These are phyloP conservation scores for Toxotes jaculatrix DNA, from an alignment of 2,113 vertebrate species.

Conservation along the genomic window DNA sequence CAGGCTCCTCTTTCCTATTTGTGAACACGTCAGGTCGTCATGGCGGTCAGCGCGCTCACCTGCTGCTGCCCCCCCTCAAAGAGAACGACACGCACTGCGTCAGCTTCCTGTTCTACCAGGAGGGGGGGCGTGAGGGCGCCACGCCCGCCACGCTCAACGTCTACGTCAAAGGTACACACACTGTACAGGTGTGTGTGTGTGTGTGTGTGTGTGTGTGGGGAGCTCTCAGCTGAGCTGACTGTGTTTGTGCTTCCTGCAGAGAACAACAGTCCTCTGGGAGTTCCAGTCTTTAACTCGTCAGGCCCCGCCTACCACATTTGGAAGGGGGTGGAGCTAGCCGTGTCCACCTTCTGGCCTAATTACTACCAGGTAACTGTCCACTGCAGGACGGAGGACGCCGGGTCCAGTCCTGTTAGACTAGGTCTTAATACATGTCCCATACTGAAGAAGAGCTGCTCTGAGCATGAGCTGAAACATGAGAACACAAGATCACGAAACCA, in stretches of 20 bases:
- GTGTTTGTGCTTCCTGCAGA: conserved; percentile 74
- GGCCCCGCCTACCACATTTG: conserved; percentile 87
- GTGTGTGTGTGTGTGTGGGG: not conserved
- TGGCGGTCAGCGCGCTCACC: conserved; percentile 88
- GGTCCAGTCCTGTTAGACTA: too few species aligned
- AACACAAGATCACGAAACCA: not conserved
- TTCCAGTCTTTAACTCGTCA: conserved; percentile 92
- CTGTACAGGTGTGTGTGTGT: too few species aligned
- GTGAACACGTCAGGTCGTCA: conserved; percentile 91
- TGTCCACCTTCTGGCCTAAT: conserved; percentile 98
- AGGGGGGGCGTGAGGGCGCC: conserved; percentile 88
- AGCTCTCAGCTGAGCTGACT: conserved; percentile 1
- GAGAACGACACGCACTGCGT: conserved; percentile 98
- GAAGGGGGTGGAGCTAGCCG: conserved; percentile 93
- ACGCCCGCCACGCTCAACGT: conserved; percentile 89
- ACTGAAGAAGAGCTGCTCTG: not conserved
- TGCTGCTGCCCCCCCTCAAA: conserved; percentile 91
- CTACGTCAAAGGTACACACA: conserved; percentile 85
- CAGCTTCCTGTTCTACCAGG: conserved; percentile 92
- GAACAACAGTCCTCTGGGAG: conserved; percentile 91
- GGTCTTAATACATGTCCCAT: too few species aligned
- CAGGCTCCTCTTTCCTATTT: conserved; percentile 92
- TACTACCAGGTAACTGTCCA: conserved; percentile 91
- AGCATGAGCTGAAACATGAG: not conserved
- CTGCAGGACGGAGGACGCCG: too few species aligned